Base-by-base conservation (phyloP, 2,797 vertebrate genomes). In the Nyctalus aviator region DNA sequence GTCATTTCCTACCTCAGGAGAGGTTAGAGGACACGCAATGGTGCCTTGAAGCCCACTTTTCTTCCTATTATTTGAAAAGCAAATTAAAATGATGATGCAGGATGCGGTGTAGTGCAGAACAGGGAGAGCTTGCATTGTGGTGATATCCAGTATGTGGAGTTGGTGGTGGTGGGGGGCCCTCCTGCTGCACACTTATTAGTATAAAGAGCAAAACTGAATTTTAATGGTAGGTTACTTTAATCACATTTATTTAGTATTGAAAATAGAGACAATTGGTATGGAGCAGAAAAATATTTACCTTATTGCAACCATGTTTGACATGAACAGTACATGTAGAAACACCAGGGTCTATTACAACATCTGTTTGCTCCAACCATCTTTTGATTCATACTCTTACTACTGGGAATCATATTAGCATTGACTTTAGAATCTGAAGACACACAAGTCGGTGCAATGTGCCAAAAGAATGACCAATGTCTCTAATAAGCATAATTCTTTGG, bases 401-500 rank as follows among this genome's bases (percentile, higher is more conserved):
- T 13, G 37, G 17, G 21, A 76, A 23, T 82, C 14, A 1, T 48
- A 18, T 75, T 46, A 57, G 25, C 37, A 71, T 41, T 14, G 20
- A 81, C 59, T 78, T 93, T 84, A 83, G 53, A 92, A 87, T 76
- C 23, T 57, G 46, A 92, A 89, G 37, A 53, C 27, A 41, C 46
- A 82, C 25, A 59, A 30, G 13, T 59, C 27, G 8, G 21, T 59
- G 37, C 0, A 4, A 50, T 71, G 5, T 79, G 46, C 46, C 66
- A 76, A 75, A 76, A 79, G 66, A 71, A 77, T n/a, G 59, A 27
- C 4, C n/a, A 30, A 32, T 53, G 15, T 11, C 44, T 27, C 57
- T 35, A 25, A 17, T 30, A 44, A 57, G 18, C 72, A 21, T 50
- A 48, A 48, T 57, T 57, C 50, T 66, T 66, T 76, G 55, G 78